Percentiles rank a stretch among this genome's conserved stretches.
These are phyloP conservation scores for Pollenia angustigena DNA, from an alignment of 2,888 invertebrate species.

Conservation along the genomic window DNA sequence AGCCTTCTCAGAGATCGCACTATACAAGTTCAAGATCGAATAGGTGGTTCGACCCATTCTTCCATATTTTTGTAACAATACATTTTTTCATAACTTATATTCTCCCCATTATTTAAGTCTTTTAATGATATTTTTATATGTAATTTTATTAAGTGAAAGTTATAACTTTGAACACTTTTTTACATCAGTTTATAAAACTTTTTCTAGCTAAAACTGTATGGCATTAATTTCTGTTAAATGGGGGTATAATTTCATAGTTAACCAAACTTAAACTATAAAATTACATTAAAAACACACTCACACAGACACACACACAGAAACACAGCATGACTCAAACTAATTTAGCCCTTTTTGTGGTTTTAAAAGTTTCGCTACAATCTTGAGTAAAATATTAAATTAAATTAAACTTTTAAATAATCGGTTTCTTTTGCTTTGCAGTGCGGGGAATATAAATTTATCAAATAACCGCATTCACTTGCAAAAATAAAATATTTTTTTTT, in stretches of 20 bases:
- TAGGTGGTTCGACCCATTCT: too few species aligned
- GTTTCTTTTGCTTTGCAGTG: not conserved
- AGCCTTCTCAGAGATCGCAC: too few species aligned
- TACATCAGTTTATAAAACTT: not conserved
- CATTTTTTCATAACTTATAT: too few species aligned
- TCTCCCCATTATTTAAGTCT: too few species aligned
- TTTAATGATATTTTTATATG: not conserved
- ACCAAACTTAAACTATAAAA: constrained; percentile 15
- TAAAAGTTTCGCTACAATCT: constrained; percentile 8
- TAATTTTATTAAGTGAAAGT: not conserved
- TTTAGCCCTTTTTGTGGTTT: constrained; percentile 1
- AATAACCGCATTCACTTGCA: constrained; percentile 20
- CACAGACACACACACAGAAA: not conserved
- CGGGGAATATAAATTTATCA: not conserved
- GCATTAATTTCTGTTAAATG: constrained; percentile 15
- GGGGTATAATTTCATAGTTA: not conserved
- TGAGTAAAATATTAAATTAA: constrained; percentile 19
- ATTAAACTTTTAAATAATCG: constrained; percentile 16
- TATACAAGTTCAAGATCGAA: too few species aligned
- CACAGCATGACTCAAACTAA: not conserved
- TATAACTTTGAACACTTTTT: not conserved
- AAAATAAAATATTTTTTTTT: not conserved
- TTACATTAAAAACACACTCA: constrained; percentile 5
- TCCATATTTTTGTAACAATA: too few species aligned
- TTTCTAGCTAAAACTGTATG: constrained; percentile 3